Conservation (phyloP, 2,888 invertebrate genomes). For the Pediacus dermestoides region DNA sequence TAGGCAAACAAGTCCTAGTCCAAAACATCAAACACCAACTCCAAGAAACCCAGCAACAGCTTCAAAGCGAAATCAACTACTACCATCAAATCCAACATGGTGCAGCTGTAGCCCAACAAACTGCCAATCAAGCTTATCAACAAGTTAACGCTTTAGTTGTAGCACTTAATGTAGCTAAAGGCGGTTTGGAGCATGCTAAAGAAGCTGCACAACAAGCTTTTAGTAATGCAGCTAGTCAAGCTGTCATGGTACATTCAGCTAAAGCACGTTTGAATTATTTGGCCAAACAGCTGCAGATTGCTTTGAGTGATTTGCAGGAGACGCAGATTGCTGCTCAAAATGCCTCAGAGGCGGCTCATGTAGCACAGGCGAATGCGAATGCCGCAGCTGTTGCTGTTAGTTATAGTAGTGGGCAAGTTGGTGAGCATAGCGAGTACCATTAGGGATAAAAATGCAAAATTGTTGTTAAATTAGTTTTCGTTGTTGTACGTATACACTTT, state of each 20-base stretch:
- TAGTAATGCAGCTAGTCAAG: constrained; percentile 21
- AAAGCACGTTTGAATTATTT: neutral
- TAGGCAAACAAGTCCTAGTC: constrained; percentile 4
- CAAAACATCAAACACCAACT: neutral
- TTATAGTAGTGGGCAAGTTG: no score
- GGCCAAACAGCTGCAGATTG: neutral
- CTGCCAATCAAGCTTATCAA: neutral
- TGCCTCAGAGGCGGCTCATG: neutral
- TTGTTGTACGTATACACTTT: no score
- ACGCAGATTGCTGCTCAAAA: constrained; percentile 2
- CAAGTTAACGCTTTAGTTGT: neutral
- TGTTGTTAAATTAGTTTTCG: no score
- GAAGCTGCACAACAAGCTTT: constrained; percentile 27
- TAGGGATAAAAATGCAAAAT: no score
- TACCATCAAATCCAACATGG: neutral
- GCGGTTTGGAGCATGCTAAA: constrained; percentile 24
- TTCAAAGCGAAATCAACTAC: neutral
- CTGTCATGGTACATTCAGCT: neutral
- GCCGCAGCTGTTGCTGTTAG: constrained; percentile 2
- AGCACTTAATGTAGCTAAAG: constrained; percentile 6
- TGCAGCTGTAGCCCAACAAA: constrained; percentile 3
- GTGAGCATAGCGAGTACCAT: no score
- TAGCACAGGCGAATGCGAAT: neutral
- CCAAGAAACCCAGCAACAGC: constrained; percentile 1
- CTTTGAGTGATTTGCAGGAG: neutral